Conservation (phyloP, 2,113 vertebrate genomes). For the Spermophilus dauricus region DNA sequence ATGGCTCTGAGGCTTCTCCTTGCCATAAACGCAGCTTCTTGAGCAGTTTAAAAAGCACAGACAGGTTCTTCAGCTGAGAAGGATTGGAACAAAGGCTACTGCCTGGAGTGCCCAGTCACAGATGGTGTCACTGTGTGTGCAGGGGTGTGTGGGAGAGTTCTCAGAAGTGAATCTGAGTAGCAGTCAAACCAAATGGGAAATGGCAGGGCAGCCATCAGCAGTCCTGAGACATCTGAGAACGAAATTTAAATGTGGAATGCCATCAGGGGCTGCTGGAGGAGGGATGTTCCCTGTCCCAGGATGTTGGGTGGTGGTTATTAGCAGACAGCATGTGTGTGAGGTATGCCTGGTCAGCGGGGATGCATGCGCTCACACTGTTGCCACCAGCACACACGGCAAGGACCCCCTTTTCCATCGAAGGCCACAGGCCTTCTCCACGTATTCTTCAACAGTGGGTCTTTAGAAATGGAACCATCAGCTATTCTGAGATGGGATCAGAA, state of each 20-base stretch:
- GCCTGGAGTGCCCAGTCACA: background rate
- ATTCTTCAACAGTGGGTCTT: background rate
- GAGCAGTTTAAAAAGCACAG: background rate
- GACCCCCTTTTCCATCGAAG: background rate
- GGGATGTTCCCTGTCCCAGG: background rate
- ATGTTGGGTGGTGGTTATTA: too few species aligned
- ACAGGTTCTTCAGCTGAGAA: background rate
- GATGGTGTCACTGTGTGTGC: background rate
- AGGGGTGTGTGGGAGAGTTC: too few species aligned
- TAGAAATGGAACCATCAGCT: too few species aligned
- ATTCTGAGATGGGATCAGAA: background rate
- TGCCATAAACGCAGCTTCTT: background rate
- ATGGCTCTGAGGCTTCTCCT: background rate
- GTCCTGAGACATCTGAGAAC: background rate
- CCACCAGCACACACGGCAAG: background rate
- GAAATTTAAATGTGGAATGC: background rate
- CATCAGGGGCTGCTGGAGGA: background rate
- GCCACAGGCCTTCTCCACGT: background rate
- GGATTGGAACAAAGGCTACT: background rate
- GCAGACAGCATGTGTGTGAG: background rate
- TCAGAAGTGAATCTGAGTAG: background rate
- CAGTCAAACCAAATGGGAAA: too few species aligned
- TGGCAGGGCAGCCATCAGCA: background rate
- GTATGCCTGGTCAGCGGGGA: background rate
- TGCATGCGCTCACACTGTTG: rapidly evolving